phyloP scores from a whole-genome alignment of 2,797 vertebrate species.

The Gambelia wislizenii region DNA sequence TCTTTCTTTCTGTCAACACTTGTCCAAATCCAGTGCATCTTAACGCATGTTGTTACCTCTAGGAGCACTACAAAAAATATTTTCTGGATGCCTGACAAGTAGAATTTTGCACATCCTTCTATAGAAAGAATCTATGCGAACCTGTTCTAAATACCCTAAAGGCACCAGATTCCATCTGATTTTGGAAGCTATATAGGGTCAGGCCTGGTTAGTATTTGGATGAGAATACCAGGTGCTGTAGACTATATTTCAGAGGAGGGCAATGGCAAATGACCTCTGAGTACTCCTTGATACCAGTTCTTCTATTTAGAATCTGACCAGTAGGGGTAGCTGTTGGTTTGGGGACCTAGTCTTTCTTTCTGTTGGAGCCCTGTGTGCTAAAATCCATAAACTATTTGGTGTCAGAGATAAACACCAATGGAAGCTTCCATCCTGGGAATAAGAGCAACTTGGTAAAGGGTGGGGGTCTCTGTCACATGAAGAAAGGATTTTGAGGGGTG shows the following conservation, averaged over 20 bases:
- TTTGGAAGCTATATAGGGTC: too few relatives aligned
- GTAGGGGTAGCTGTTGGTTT: slow-evolving; percentile 74
- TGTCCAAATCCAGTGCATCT: neutral
- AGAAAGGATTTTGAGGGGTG: too few relatives aligned
- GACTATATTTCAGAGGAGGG: too few relatives aligned
- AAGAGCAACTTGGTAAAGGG: neutral
- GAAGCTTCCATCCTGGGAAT: neutral
- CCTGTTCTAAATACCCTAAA: too few relatives aligned
- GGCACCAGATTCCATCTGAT: too few relatives aligned
- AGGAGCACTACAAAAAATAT: neutral
- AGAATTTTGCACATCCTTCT: neutral
- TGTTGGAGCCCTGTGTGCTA: neutral
- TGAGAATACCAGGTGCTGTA: too few relatives aligned
- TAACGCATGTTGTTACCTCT: too few relatives aligned
- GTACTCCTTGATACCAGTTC: too few relatives aligned
- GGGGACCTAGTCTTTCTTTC: neutral
- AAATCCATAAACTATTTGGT: slow-evolving; percentile 32
- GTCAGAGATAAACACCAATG: neutral
- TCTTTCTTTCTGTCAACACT: neutral
- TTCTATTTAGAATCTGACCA: slow-evolving; percentile 45
- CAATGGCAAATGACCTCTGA: too few relatives aligned
- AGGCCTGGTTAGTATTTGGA: too few relatives aligned
- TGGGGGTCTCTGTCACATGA: neutral
- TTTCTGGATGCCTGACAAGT: neutral
- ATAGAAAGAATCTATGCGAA: neutral